These are phyloP conservation scores for Callionymus lyra DNA, from an alignment of 2,113 vertebrate species.

Conservation along the genomic window DNA sequence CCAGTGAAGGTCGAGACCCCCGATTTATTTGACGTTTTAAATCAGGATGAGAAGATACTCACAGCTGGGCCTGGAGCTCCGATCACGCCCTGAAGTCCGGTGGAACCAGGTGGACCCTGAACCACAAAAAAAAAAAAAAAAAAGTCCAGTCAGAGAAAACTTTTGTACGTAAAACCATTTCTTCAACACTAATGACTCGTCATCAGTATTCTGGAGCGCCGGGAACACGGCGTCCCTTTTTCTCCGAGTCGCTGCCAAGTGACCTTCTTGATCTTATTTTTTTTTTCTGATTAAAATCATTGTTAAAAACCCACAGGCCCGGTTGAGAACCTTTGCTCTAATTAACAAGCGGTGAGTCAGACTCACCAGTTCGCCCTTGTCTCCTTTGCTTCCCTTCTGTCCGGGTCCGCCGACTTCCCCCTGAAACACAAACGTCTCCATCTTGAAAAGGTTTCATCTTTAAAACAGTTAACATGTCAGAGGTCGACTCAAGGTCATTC, in stretches of 20 bases:
- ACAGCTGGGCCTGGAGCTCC: slow-evolving; percentile 94
- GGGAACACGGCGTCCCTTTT: too few species aligned
- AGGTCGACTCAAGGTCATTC: too few species aligned
- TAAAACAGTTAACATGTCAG: too few species aligned
- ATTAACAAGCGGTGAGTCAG: not conserved
- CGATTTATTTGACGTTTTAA: too few species aligned
- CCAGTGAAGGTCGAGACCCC: too few species aligned
- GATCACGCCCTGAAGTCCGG: slow-evolving; percentile 87
- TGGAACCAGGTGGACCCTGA: slow-evolving; percentile 86
- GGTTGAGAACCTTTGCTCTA: not conserved
- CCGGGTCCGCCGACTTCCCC: slow-evolving; percentile 95
- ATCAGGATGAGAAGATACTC: slow-evolving; percentile 67
- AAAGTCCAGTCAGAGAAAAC: not conserved
- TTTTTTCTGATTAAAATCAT: slow-evolving; percentile 1
- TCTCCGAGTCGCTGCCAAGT: too few species aligned
- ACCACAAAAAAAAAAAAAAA: slow-evolving; percentile 17
- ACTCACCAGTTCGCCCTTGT: slow-evolving; percentile 95
- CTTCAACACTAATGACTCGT: too few species aligned
- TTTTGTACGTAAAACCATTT: too few species aligned
- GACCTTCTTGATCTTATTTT: too few species aligned
- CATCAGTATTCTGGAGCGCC: too few species aligned
- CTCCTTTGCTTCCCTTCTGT: slow-evolving; percentile 93
- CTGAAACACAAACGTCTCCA: slow-evolving; percentile 55
- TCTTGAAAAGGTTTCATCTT: slow-evolving; percentile 48
- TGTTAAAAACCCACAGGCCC: slow-evolving; percentile 1